Conservation (phyloP, 2,888 invertebrate species). For the Trichacis sp. region DNA sequence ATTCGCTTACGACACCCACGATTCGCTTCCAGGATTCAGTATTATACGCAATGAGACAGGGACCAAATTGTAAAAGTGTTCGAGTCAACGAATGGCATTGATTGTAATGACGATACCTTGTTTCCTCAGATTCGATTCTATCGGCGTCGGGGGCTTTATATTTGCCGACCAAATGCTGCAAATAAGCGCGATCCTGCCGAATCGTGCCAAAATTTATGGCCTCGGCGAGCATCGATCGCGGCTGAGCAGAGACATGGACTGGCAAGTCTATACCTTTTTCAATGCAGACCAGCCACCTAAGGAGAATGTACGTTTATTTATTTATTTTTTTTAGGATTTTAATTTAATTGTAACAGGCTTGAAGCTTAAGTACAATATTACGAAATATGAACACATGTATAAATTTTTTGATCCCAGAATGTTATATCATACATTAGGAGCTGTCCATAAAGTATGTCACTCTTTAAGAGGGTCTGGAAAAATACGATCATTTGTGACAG, state of each 20-base stretch:
- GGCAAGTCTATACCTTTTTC: constrained; percentile 79
- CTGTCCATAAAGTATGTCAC: no score
- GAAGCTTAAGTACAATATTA: no score
- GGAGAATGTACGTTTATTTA: constrained; percentile 73
- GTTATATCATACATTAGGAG: no score
- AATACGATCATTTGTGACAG: no score
- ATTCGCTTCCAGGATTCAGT: constrained; percentile 75
- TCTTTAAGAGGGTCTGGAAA: no score
- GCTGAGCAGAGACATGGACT: constrained; percentile 75
- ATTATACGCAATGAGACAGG: constrained; percentile 70
- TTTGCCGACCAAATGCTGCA: constrained; percentile 83
- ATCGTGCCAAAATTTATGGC: constrained; percentile 79
- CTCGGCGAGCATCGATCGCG: constrained; percentile 78
- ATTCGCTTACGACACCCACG: constrained; percentile 71
- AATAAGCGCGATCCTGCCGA: constrained; percentile 74
- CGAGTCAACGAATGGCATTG: background rate
- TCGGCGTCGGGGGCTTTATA: constrained; percentile 77
- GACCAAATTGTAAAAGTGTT: constrained; percentile 47
- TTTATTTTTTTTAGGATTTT: constrained; percentile 3
- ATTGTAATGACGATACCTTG: background rate
- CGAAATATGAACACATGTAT: no score
- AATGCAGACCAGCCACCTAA: constrained; percentile 77
- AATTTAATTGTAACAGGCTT: constrained; percentile 13
- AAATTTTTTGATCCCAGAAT: constrained; percentile 6
- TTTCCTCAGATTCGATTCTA: constrained; percentile 73